phyloP scores from a whole-genome alignment of 2,797 vertebrate genomes.

The Gadopsis marmoratus region DNA sequence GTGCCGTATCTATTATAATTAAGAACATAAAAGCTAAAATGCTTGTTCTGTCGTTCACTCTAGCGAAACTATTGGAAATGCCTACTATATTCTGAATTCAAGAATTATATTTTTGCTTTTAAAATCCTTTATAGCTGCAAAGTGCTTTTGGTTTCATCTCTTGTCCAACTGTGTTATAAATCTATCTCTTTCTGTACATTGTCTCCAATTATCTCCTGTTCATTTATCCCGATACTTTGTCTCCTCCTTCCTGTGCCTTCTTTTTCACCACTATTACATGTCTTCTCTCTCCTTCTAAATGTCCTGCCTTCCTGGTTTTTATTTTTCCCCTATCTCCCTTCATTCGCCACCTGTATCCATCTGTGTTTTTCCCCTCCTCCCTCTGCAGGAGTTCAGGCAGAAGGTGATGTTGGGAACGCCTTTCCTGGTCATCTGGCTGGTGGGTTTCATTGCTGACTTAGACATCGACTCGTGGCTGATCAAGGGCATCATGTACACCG shows the following conservation, averaged over 20 bases:
- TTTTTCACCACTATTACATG: not conserved
- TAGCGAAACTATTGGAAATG: too few species aligned
- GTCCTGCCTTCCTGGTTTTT: not conserved
- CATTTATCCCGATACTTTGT: not conserved
- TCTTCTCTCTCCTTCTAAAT: not conserved
- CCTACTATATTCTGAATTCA: too few species aligned
- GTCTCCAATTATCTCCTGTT: not conserved
- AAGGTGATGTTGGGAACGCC: constrained; percentile 99
- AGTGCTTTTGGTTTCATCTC: not conserved
- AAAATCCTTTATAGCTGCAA: not conserved
- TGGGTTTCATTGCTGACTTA: constrained; percentile 98
- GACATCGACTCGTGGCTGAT: constrained; percentile 98
- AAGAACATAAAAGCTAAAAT: not conserved
- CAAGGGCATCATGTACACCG: constrained; percentile 96
- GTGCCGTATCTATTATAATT: not conserved
- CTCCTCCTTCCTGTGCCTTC: not conserved
- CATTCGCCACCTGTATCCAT: not conserved
- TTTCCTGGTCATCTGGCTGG: constrained; percentile 98
- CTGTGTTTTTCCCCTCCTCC: not conserved
- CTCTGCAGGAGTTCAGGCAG: constrained; percentile 94
- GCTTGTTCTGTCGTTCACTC: too few species aligned
- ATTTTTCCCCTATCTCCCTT: not conserved
- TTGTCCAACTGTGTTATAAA: not conserved
- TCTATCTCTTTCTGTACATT: not conserved
- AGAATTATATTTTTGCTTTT: too few species aligned